Conservation (phyloP, 2,888 invertebrate species). For the Laspeyria flexula region DNA sequence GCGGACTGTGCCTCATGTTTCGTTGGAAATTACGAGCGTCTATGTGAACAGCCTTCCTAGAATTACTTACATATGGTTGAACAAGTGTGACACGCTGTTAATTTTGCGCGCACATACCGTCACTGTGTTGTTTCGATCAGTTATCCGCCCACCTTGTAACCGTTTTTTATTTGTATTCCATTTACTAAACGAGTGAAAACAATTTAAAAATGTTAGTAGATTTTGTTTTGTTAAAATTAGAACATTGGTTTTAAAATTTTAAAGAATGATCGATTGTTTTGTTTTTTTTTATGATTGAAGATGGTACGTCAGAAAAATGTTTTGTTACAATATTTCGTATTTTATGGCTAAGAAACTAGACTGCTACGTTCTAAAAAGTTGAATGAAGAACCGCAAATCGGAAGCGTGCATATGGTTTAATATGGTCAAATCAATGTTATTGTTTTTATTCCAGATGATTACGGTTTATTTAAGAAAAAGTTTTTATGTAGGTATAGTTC, state of each 20-base stretch:
- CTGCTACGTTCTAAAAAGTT: no score
- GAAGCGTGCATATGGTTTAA: no score
- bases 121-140: slow-evolving; percentile 30
- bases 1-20: slow-evolving; percentile 6
- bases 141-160: slow-evolving; percentile 31
- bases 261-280: slow-evolving; percentile 13
- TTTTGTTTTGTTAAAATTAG: not conserved
- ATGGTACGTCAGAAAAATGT: no score
- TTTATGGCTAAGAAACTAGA: no score
- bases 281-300: no score
- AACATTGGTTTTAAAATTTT: not conserved
- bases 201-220: slow-evolving; percentile 2
- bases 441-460: no score
- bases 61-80: slow-evolving; percentile 14
- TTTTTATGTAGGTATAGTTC: no score
- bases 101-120: slow-evolving; percentile 32
- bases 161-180: slow-evolving; percentile 43
- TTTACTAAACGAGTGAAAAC: slow-evolving; percentile 33
- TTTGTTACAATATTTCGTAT: no score
- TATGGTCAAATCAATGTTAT: no score
- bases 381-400: no score
- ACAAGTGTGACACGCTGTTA: slow-evolving; percentile 27
- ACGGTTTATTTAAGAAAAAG: no score
- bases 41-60: slow-evolving; percentile 16
- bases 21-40: slow-evolving; percentile 5